Conservation (phyloP, 2,797 vertebrate genomes). For the Nothura maculosa region DNA sequence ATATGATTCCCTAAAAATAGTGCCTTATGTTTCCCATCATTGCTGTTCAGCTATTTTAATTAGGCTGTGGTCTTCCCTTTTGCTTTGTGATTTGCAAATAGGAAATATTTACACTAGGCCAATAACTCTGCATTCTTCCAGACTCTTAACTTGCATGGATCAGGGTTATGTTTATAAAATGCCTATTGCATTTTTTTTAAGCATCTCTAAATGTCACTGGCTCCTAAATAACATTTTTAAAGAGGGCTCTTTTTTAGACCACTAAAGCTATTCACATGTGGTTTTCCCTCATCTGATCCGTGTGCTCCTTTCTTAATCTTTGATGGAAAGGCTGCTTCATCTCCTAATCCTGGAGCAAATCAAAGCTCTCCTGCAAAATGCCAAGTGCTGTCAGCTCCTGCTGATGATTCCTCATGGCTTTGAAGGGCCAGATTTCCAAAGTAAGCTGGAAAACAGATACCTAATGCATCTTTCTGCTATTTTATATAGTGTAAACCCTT, state of each 20-base stretch:
- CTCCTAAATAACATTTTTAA: background rate
- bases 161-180: constrained; percentile 35
- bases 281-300: background rate
- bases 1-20: constrained; percentile 70
- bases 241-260: background rate
- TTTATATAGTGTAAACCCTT: background rate
- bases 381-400: background rate
- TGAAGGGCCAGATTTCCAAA: background rate
- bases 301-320: background rate
- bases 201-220: background rate
- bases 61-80: constrained; percentile 2
- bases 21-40: constrained; percentile 21
- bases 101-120: background rate
- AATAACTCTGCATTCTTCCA: constrained; percentile 5
- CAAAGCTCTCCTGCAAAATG: background rate
- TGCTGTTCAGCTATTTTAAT: constrained; percentile 64
- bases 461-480: fast-evolving
- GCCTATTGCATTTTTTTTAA: background rate
- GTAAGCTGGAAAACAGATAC: background rate
- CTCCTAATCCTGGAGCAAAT: background rate
- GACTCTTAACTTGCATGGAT: background rate
- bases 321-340: background rate
- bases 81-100: constrained; percentile 44
- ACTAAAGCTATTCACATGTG: background rate
- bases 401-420: background rate